A percentile compares a stretch with the other conserved stretches of the same genome.
These are phyloP conservation scores for Cyprinodon tularosa DNA, from an alignment of 2,113 vertebrate species.

Conservation along the genomic window DNA sequence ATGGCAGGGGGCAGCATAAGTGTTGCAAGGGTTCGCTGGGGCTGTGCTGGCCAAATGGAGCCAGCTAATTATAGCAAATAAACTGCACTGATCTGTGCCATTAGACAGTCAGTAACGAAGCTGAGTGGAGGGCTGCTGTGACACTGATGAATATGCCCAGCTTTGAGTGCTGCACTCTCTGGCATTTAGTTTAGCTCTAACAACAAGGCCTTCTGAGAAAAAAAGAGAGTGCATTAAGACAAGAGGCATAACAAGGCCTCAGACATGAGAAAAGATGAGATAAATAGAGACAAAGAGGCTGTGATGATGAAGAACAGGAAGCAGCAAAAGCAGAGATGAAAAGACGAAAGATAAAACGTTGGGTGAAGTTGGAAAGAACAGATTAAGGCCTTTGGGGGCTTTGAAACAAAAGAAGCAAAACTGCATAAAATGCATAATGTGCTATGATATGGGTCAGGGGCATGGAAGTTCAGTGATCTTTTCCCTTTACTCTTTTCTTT, in stretches of 20 bases:
- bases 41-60: slow-evolving; percentile 59
- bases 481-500: slow-evolving; percentile 32
- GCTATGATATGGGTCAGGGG: slow-evolving; percentile 60
- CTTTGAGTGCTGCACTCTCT: slow-evolving; percentile 49
- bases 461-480: slow-evolving; percentile 25
- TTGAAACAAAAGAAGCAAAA: slow-evolving; percentile 21
- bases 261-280: slow-evolving; percentile 39
- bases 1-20: slow-evolving; percentile 44
- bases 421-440: slow-evolving; percentile 50
- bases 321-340: slow-evolving; percentile 6
- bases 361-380: slow-evolving; percentile 2
- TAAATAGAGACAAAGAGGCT: slow-evolving; percentile 52
- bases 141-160: slow-evolving; percentile 69
- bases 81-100: slow-evolving; percentile 76
- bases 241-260: slow-evolving; percentile 52
- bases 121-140: slow-evolving; percentile 63
- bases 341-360: background rate
- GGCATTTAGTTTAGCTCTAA: slow-evolving; percentile 55
- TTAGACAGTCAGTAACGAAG: slow-evolving; percentile 73
- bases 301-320: slow-evolving; percentile 15
- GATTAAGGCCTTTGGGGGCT: slow-evolving; percentile 33
- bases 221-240: slow-evolving; percentile 47
- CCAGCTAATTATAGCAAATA: slow-evolving; percentile 76
- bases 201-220: slow-evolving; percentile 52
- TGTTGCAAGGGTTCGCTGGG: slow-evolving; percentile 34